Evolutionary conservation across 1,140 invertebrate species (phyloP).

Genomic region (Brachionus rubens): DNA sequence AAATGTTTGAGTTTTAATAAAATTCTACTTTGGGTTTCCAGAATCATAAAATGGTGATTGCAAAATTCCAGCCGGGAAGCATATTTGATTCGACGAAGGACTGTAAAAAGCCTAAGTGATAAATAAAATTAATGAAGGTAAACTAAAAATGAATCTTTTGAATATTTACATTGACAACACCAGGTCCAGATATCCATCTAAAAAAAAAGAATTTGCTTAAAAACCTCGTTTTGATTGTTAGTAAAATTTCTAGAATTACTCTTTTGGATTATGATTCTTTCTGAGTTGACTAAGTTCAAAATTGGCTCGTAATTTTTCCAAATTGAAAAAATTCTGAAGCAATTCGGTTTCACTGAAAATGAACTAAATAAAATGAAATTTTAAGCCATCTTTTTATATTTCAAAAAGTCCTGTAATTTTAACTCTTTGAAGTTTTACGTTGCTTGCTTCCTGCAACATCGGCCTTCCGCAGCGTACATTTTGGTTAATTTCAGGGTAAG

Average conservation of each 20-base stretch:
- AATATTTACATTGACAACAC: constrained; percentile 60
- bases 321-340: constrained; percentile 24
- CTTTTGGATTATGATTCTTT: constrained; percentile 28
- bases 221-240: not conserved
- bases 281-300: constrained; percentile 1
- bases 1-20: not conserved
- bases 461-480: too few relatives aligned
- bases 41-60: constrained; percentile 49
- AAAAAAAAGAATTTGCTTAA: not conserved
- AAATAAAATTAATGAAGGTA: not conserved
- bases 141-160: not conserved
- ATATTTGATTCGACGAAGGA: constrained; percentile 66
- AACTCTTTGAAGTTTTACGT: too few relatives aligned
- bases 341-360: constrained; percentile 16
- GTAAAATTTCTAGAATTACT: constrained; percentile 17
- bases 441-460: too few relatives aligned
- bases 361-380: constrained; percentile 37
- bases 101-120: constrained; percentile 66
- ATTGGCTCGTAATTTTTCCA: constrained; percentile 18
- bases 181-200: constrained; percentile 63
- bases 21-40: not conserved
- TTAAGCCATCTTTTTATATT: too few relatives aligned
- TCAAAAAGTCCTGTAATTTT: too few relatives aligned
- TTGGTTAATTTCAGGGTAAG: too few relatives aligned
- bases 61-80: constrained; percentile 45